Evolutionary conservation across 2,888 invertebrate genomes (phyloP).

Genomic region (Aelia acuminata): DNA sequence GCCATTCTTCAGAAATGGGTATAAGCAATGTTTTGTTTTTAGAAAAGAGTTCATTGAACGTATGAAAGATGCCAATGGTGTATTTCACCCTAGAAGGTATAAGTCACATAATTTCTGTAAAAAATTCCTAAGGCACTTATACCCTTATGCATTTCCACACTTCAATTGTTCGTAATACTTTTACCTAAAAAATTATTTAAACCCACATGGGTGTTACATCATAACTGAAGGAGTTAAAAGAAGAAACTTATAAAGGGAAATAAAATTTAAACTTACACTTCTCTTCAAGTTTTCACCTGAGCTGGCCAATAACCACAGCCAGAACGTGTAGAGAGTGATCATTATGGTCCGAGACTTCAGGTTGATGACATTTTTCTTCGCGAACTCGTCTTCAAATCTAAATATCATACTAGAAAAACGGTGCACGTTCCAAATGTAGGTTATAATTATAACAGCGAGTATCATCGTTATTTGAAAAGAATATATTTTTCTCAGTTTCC

Average conservation of each 20-base stretch:
- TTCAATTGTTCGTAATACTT: too few species aligned
- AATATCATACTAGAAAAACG: conserved; percentile 37
- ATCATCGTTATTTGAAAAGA: conserved; percentile 26
- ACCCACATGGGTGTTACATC: too few species aligned
- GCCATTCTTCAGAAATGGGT: too few species aligned
- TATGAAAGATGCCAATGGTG: too few species aligned
- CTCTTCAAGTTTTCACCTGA: conserved; percentile 25
- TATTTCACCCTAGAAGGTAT: too few species aligned
- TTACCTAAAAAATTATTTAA: too few species aligned
- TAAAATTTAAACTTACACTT: conserved; percentile 1
- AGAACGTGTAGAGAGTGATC: conserved; percentile 14
- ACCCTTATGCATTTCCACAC: too few species aligned
- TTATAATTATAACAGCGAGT: conserved; percentile 9
- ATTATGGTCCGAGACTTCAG: conserved; percentile 27
- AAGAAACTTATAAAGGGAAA: not conserved
- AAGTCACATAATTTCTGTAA: too few species aligned
- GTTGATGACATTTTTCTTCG: not conserved
- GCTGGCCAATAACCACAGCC: conserved; percentile 13
- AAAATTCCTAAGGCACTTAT: too few species aligned
- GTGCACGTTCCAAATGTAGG: conserved; percentile 22
- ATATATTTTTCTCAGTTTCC: conserved; percentile 33
- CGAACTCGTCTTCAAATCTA: not conserved
- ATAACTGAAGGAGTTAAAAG: not conserved
- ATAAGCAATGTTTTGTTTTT: too few species aligned
- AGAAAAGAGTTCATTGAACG: too few species aligned